Evolutionary conservation across 2,797 vertebrate species (phyloP), one percentile per base, ranked within the genome.

Genomic region (Synanceia verrucosa): DNA sequence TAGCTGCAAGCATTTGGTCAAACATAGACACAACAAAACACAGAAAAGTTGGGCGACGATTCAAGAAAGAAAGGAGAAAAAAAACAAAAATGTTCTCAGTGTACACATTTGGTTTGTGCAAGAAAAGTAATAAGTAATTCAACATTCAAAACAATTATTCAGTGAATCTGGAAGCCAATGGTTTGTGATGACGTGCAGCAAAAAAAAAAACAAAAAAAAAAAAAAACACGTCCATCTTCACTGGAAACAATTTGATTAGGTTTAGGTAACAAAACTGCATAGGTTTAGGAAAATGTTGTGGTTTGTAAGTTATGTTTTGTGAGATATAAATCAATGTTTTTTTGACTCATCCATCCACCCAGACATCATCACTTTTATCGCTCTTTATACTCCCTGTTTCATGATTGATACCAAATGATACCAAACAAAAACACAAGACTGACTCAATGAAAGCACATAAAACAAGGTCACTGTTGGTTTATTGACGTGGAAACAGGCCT

Each of bases 1-100:
- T 51, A n/a, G 51, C 58, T 52, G 69, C 61, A 29, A 31, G 52
- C 56, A 56, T 58, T 81, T 36, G 59, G 47, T 61, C 46, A 2
- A 72, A 73, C 31, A 57, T 3, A 57, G 74, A 80, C 61, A 60
- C 24, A 61, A 37, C 3, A 18, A 18, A 52, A 50, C 65, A 58
- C 41, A 37, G 39, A 0, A 6, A 44, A 56, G 23, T 44, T 29
- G 26, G 61, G 29, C 43, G 76, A 75, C 13, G 29, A 46, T 47
- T 67, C 18, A 24, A 70, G 24, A 11, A 21, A 48, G 14, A 28
- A 63, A 65, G 19, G 1, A 34, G 50, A 31, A 12, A 31, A 19
- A 26, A 9, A 21, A 16, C 23, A 14, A 44, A n/a, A 41, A 9
- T 52, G 19, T 16, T 67, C 6, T 57, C 33, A 12, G 19, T 0